These are phyloP conservation scores for Brachionus plicatilis DNA, from an alignment of 1,140 invertebrate genomes.

Conservation along the genomic window DNA sequence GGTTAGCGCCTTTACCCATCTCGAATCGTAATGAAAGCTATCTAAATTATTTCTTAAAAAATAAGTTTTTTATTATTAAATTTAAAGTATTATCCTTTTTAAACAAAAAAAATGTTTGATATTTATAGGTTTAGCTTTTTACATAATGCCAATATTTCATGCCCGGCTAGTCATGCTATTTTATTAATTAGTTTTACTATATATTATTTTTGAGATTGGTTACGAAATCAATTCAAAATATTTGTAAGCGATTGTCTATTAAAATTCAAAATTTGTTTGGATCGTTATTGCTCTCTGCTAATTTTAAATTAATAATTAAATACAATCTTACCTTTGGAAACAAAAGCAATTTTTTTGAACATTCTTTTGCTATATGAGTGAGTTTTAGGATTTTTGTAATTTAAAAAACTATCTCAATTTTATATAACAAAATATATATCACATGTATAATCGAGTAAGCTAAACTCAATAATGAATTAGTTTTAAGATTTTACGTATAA, in stretches of 20 bases:
- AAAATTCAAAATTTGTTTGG: neutral
- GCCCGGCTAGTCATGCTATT: neutral
- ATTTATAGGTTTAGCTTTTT: neutral
- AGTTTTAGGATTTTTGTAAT: too few species aligned
- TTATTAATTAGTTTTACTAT: neutral
- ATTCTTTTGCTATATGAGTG: too few species aligned
- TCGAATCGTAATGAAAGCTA: neutral
- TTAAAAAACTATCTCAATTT: too few species aligned
- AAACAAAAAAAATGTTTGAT: neutral
- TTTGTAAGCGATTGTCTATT: neutral
- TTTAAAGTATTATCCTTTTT: neutral
- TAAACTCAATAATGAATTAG: too few species aligned
- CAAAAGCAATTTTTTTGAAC: too few species aligned
- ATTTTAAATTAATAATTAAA: too few species aligned
- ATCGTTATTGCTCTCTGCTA: too few species aligned
- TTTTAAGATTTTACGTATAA: too few species aligned
- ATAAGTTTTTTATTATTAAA: neutral
- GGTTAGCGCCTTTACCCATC: slow-evolving; percentile 14
- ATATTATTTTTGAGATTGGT: neutral
- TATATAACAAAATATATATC: too few species aligned
- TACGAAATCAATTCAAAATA: neutral
- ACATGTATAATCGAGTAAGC: too few species aligned
- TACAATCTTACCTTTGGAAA: too few species aligned
- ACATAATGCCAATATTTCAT: neutral
- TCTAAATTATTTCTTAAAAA: neutral